Conservation (phyloP, 2,797 vertebrate genomes). For the Xiphophorus birchmanni region DNA sequence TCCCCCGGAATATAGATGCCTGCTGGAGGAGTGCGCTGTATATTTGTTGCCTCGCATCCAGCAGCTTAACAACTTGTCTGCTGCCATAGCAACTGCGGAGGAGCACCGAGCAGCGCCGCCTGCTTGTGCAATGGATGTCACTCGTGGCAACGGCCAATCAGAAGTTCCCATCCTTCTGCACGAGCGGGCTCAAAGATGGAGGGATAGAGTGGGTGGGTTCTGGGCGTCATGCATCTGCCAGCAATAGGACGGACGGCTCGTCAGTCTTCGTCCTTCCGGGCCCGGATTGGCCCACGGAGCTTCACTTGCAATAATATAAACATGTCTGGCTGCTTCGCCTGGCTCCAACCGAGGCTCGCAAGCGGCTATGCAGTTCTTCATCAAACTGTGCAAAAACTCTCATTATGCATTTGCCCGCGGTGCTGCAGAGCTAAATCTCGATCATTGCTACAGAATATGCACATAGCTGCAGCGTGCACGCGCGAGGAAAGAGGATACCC, state of each 20-base stretch:
- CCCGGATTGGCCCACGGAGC: conserved; percentile 77
- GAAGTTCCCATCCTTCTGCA: conserved; percentile 80
- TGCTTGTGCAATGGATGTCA: conserved; percentile 83
- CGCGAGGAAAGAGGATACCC: conserved; percentile 75
- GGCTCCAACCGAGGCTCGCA: conserved; percentile 74
- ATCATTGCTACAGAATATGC: conserved; percentile 74
- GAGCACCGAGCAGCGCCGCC: conserved; percentile 78
- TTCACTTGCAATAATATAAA: conserved; percentile 84
- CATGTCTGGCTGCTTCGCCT: conserved; percentile 80
- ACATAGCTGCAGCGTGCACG: conserved; percentile 74
- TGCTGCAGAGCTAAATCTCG: conserved; percentile 72
- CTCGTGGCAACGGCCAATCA: conserved; percentile 86
- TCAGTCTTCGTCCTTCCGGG: conserved; percentile 68
- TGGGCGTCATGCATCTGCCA: conserved; percentile 57
- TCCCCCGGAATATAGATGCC: conserved; percentile 33
- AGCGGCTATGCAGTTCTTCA: conserved; percentile 79
- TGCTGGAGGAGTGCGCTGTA: conserved; percentile 46
- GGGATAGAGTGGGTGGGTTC: conserved; percentile 76
- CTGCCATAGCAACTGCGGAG: conserved; percentile 88
- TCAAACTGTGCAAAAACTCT: conserved; percentile 84
- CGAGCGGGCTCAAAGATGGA: conserved; percentile 74
- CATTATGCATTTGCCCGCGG: conserved; percentile 77
- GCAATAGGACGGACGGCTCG: conserved; percentile 69
- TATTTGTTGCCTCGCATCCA: conserved; percentile 74
- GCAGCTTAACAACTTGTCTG: conserved; percentile 81